These are phyloP conservation scores for Dasyurus viverrinus DNA, from an alignment of 2,113 vertebrate genomes.

Conservation along the genomic window DNA sequence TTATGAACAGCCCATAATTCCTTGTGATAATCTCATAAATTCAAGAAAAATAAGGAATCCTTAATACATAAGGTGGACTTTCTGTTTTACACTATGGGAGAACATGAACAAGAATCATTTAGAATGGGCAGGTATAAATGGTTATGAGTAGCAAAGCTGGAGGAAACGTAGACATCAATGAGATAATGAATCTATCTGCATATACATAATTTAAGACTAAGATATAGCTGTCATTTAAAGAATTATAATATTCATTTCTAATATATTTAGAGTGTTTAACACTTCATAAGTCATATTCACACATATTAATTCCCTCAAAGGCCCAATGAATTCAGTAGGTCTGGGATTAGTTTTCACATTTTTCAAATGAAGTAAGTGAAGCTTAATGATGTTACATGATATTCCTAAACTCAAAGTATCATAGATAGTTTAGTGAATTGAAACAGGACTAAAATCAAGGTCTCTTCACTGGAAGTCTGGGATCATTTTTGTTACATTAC, in stretches of 20 bases:
- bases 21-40: not conserved
- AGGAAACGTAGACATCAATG: not conserved
- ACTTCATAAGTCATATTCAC: not conserved
- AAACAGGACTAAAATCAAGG: not conserved
- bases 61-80: not conserved
- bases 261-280: not conserved
- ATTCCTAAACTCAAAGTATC: slow-evolving; percentile 29
- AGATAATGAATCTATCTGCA: not conserved
- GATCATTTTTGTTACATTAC: not conserved
- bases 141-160: not conserved
- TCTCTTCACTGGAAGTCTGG: not conserved
- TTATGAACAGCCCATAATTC: not conserved
- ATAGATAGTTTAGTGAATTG: slow-evolving; percentile 13
- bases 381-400: slow-evolving; percentile 46
- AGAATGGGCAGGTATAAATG: not conserved
- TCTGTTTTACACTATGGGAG: not conserved
- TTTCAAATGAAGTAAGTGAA: slow-evolving; percentile 58
- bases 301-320: not conserved
- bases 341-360: slow-evolving; percentile 49
- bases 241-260: not conserved
- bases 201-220: not conserved
- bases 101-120: not conserved
- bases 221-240: not conserved
- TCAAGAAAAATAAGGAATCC: not conserved
- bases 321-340: not conserved